These are phyloP conservation scores for Toxotes lorentzi DNA, from an alignment of 2,797 vertebrate genomes.

Conservation along the genomic window DNA sequence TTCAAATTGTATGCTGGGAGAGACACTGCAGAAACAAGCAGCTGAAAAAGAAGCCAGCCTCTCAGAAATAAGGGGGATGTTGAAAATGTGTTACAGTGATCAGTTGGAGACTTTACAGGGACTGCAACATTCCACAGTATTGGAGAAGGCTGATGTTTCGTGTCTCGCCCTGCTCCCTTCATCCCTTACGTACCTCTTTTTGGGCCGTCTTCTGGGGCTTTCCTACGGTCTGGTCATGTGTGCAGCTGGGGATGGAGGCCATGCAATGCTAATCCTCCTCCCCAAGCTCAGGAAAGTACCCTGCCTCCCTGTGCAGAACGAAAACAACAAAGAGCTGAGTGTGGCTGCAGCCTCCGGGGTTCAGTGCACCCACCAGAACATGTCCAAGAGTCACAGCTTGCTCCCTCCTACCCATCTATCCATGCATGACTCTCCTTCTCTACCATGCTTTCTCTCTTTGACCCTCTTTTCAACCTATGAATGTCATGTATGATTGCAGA, in stretches of 20 bases:
- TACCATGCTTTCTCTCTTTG: constrained; percentile 56
- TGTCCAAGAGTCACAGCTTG: constrained; percentile 86
- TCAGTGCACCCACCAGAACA: constrained; percentile 84
- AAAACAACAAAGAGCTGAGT: constrained; percentile 89
- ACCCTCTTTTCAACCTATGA: constrained; percentile 65
- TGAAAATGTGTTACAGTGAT: constrained; percentile 54
- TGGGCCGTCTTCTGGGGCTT: constrained; percentile 80
- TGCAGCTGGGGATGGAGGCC: constrained; percentile 85
- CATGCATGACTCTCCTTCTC: constrained; percentile 74
- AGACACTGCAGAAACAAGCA: constrained; percentile 4
- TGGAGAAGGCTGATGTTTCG: constrained; percentile 70
- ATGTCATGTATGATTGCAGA: constrained; percentile 54
- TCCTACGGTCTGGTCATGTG: constrained; percentile 85
- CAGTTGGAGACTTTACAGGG: constrained; percentile 68
- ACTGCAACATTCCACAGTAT: constrained; percentile 71
- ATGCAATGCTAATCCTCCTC: constrained; percentile 84
- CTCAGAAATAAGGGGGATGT: constrained; percentile 37
- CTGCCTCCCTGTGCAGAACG: constrained; percentile 83
- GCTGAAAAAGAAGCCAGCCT: constrained; percentile 1
- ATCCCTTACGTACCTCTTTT: constrained; percentile 68
- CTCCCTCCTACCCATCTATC: constrained; percentile 78
- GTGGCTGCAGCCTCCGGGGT: constrained; percentile 86
- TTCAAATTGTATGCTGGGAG: constrained; percentile 1
- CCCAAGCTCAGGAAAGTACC: constrained; percentile 84
- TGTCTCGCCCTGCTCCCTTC: constrained; percentile 59